Conservation (phyloP, 37 sponge, comb jelly and placozoan species). For the Chondrilla cf. caribensis region DNA sequence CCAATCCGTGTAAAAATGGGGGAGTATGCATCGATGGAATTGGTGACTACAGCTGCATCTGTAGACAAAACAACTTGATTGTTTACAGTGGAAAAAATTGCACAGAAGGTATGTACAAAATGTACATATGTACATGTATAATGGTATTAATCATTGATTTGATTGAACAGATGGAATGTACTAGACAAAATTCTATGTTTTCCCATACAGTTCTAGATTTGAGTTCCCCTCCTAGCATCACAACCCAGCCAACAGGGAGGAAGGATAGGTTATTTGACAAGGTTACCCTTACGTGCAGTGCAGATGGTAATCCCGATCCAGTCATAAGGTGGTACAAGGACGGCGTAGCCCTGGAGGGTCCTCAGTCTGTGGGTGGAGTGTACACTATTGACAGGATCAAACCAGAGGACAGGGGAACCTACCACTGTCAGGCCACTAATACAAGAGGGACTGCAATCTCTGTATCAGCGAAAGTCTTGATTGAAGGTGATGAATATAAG, state of each 20-base stretch:
- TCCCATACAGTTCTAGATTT: background rate
- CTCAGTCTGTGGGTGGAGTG: background rate
- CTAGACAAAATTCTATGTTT: no score
- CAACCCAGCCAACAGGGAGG: background rate
- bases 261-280: background rate
- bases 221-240: background rate
- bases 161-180: no score
- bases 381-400: background rate
- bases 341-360: background rate
- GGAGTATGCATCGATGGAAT: conserved; percentile 4
- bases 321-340: conserved; percentile 16
- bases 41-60: background rate
- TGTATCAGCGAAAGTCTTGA: background rate
- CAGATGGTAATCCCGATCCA: conserved; percentile 6
- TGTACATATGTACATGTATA: background rate
- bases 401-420: conserved; percentile 17
- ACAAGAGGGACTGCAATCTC: no score
- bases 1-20: background rate
- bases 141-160: no score
- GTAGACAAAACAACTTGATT: background rate
- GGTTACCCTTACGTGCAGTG: background rate
- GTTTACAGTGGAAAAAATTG: background rate
- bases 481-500: no score
- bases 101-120: no score
- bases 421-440: conserved; percentile 14